phyloP scores from a whole-genome alignment of 1,140 invertebrate genomes.

The Drosophila fuyamai region DNA sequence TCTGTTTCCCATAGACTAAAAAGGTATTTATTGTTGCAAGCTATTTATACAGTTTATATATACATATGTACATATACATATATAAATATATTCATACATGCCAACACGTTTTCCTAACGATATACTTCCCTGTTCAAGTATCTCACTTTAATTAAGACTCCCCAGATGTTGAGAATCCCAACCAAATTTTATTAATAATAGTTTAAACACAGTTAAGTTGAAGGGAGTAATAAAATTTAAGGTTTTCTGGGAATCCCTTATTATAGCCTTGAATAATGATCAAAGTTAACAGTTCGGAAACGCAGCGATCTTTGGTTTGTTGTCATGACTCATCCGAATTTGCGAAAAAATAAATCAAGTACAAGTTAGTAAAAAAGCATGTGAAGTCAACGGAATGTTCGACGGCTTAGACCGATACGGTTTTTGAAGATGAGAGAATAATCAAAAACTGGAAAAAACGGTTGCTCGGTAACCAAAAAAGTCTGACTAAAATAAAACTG shows the following conservation, averaged over 20 bases:
- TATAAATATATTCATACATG: neutral
- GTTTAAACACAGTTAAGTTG: neutral
- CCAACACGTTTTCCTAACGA: neutral
- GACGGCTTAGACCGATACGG: neutral
- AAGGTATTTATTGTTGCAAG: neutral
- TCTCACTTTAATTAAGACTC: conserved; percentile 12
- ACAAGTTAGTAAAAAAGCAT: conserved; percentile 6
- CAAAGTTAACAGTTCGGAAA: conserved; percentile 28
- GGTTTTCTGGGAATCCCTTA: conserved; percentile 25
- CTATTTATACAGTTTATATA: neutral
- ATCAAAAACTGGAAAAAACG: neutral
- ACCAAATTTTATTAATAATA: conserved; percentile 1
- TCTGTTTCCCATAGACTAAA: neutral
- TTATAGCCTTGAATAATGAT: neutral
- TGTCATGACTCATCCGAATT: conserved; percentile 19
- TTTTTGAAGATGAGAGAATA: neutral
- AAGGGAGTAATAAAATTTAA: conserved; percentile 3
- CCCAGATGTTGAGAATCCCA: conserved; percentile 4
- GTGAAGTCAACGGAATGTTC: conserved; percentile 2
- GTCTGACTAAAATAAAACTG: neutral
- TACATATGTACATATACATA: neutral
- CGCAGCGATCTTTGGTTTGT: conserved; percentile 22
- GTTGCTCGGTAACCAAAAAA: neutral
- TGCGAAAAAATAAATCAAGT: conserved; percentile 25
- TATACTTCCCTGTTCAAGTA: neutral